Base-by-base conservation (phyloP, 2,888 invertebrate species). In the Epinotia bilunana region DNA sequence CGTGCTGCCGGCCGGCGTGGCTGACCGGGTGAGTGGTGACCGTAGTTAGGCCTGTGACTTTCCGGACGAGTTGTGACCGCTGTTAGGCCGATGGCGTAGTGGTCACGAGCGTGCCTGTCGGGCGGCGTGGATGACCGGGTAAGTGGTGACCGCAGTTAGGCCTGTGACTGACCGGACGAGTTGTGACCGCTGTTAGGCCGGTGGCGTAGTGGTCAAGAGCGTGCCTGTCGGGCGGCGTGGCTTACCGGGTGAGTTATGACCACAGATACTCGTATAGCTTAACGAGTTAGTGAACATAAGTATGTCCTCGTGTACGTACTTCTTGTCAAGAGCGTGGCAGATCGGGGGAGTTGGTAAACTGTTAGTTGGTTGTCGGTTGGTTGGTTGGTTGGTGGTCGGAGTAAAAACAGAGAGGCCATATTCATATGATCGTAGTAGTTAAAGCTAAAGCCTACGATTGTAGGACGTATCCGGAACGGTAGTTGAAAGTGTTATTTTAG, bases 121-220 rank as follows among this genome's bases (percentile, higher is more conserved):
- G 98, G 98, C n/a, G 98, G 98, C 75, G 98, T 98, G 46, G 98
- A 99, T 33, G 98, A 98, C 90, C 95, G 97, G 92, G 98, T 98
- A 86, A 95, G 96, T 33, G 83, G 1, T 7, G 12, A 3, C 20
- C 12, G 23, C 23, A 12, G 58, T 13, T 20, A 58, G 84, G 49
- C 13, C 49, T 16, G 49, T 49, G 49, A 16, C 13, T 16, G 49
- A 49, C 49, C 49, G 49, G 98, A 98, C 91, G 98, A 33, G 98
- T 94, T 98, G 98, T 76, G 96, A 97, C 49, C 98, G 98, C 60
- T 96, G 98, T 83, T 98, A 98, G 69, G 99, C 98, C 87, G 98
- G 98, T 5, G 98, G 98, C 2, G 98, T 99, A 73, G 98, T 99
- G 74, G 97, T 99, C 86, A 98, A 98, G 94, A 98, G 98, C 77